Evolutionary conservation across 1,140 invertebrate species (phyloP).

Genomic region (Macrostomum lignano): DNA sequence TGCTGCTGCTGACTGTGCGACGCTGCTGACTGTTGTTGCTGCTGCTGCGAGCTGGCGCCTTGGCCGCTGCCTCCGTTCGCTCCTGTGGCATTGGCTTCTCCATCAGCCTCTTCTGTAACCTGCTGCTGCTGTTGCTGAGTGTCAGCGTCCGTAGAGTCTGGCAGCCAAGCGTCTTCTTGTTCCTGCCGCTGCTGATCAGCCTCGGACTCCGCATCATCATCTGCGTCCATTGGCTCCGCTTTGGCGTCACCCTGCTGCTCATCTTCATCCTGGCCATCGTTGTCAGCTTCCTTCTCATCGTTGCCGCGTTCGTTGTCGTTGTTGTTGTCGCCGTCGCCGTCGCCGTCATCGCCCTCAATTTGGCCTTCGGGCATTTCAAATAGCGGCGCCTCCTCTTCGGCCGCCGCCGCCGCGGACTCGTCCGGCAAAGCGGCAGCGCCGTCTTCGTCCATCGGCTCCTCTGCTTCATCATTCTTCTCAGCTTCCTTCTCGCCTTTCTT

Average conservation of each 20-base stretch:
- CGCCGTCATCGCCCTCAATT: constrained; percentile 27
- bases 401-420: constrained; percentile 4
- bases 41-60: too few relatives aligned
- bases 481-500: constrained; percentile 15
- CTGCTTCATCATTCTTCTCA: constrained; percentile 10
- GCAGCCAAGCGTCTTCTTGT: constrained; percentile 35
- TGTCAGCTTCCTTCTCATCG: constrained; percentile 5
- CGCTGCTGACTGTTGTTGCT: too few relatives aligned
- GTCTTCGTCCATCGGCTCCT: constrained; percentile 35
- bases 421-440: constrained; percentile 25
- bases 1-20: too few relatives aligned
- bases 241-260: constrained; percentile 13
- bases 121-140: constrained; percentile 9
- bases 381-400: constrained; percentile 6
- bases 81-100: constrained; percentile 7
- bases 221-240: constrained; percentile 15
- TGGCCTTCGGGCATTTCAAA: constrained; percentile 4
- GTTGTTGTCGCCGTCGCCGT: constrained; percentile 39
- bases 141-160: constrained; percentile 26
- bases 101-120: constrained; percentile 8
- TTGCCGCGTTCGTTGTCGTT: constrained; percentile 18
- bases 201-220: constrained; percentile 7
- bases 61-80: not conserved
- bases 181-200: constrained; percentile 35
- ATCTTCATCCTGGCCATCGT: constrained; percentile 8